Conservation (phyloP, 2,888 invertebrate species). For the Panopea generosa region DNA sequence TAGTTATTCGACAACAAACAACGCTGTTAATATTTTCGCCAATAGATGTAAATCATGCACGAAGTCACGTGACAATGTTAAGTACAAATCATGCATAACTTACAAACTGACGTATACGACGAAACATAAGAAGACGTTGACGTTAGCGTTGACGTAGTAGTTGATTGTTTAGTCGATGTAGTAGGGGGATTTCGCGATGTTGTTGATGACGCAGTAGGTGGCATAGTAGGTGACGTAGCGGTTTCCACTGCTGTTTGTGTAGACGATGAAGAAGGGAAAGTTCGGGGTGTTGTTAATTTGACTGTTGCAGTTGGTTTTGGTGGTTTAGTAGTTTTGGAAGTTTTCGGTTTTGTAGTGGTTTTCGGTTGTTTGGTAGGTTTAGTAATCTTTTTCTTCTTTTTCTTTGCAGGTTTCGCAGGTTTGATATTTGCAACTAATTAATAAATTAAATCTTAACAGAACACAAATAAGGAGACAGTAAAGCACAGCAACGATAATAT, state of each 20-base stretch:
- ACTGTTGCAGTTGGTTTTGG: conserved; percentile 14
- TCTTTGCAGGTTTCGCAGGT: conserved; percentile 7
- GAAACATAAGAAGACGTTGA: conserved; percentile 1
- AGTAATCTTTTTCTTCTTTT: neutral
- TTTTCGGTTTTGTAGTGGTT: conserved; percentile 1
- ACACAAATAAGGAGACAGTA: neutral
- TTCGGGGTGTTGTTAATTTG: conserved; percentile 9
- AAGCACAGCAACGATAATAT: too few relatives aligned
- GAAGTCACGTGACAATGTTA: neutral
- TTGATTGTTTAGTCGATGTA: neutral
- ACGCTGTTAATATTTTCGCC: too few relatives aligned
- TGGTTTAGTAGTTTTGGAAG: neutral
- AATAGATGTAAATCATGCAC: too few relatives aligned
- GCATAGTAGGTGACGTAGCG: neutral
- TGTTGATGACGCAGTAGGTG: neutral
- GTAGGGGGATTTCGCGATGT: neutral
- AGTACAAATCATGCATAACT: conserved; percentile 23
- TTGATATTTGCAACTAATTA: conserved; percentile 41
- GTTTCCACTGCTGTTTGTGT: conserved; percentile 8
- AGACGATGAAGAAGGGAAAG: too few relatives aligned
- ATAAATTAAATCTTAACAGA: conserved; percentile 11
- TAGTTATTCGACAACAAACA: too few relatives aligned
- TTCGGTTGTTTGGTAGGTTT: conserved; percentile 3
- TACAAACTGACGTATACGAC: conserved; percentile 25
- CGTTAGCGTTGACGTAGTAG: neutral